A percentile compares a stretch with the other conserved stretches of the same genome.
Evolutionary conservation across 2,797 vertebrate genomes (phyloP).

Genomic region (Darevskia mixta): DNA sequence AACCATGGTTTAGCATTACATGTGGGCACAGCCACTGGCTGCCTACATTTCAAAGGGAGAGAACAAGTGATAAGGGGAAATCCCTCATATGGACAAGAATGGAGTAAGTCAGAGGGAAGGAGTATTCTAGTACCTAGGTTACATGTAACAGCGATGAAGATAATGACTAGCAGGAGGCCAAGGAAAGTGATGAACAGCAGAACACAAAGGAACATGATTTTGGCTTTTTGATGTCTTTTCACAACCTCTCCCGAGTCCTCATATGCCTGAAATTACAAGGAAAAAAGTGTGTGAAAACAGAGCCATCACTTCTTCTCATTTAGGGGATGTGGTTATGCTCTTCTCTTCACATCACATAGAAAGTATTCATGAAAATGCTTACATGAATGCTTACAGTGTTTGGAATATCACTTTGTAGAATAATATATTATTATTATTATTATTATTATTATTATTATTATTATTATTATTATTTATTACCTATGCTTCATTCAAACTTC

Average conservation of each 20-base stretch:
- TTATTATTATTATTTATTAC: too few relatives aligned
- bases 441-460: too few relatives aligned
- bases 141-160: constrained; percentile 68
- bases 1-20: too few relatives aligned
- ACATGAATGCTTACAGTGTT: too few relatives aligned
- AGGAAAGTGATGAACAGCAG: constrained; percentile 65
- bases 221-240: constrained; percentile 25
- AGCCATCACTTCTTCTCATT: not conserved
- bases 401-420: too few relatives aligned
- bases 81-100: not conserved
- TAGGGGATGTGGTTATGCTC: too few relatives aligned
- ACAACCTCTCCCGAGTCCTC: constrained; percentile 52
- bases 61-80: not conserved
- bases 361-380: too few relatives aligned
- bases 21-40: not conserved
- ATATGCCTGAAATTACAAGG: constrained; percentile 54
- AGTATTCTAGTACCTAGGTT: constrained; percentile 70
- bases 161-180: constrained; percentile 66
- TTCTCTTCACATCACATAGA: too few relatives aligned
- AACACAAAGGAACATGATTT: constrained; percentile 45
- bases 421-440: too few relatives aligned
- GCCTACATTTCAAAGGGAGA: not conserved
- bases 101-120: constrained; percentile 12
- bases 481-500: too few relatives aligned
- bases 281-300: constrained; percentile 38